Evolutionary conservation across 2,113 vertebrate genomes (phyloP), one percentile per base, ranked within the genome.

Genomic region (Mesitornis unicolor): DNA sequence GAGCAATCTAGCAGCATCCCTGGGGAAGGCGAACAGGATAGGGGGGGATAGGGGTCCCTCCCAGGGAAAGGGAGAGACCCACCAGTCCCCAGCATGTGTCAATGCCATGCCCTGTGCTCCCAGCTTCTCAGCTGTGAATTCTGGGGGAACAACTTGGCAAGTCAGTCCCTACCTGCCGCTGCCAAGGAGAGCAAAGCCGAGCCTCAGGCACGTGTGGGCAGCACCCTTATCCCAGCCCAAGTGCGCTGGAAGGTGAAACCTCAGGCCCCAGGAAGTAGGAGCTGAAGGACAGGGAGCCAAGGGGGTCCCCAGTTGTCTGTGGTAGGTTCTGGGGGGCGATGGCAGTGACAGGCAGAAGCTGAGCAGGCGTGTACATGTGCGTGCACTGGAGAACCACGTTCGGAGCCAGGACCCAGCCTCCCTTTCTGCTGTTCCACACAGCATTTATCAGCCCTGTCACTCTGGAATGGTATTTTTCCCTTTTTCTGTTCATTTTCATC

Each of bases 211-310:
- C 6, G 1, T 2, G 0, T 1, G 8, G 73, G 73, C 64, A 91
- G 33, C 1, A 6, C 63, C 63, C 48, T 42, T 2, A 36, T 17
- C n/a, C 17, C 40, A 42, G 13, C 45, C 33, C 31, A 6, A 31
- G 38, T 0, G 0, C 0, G 1, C 5, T 0, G 4, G 17, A 40
- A 40, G 28, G 36, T 7, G 48, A 74, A 35, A 31, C 1, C 4
- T 9, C 6, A 9, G 43, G 29, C 18, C 15, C 65, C 42, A 36
- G 26, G 1, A 14, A 80, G 57, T 13, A 26, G 60, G 36, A 28
- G 21, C 47, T n/a, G n/a, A 43, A 70, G 65, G 22, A 20, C 40
- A 70, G 2, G 0, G 33, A 43, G 29, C 35, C 4, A 51, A 63
- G 29, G 73, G 48, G n/a, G 43, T 33, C 75, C 61, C 35, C 33